phyloP scores from a whole-genome alignment of 2,888 invertebrate species.

The Anticlea derivata region DNA sequence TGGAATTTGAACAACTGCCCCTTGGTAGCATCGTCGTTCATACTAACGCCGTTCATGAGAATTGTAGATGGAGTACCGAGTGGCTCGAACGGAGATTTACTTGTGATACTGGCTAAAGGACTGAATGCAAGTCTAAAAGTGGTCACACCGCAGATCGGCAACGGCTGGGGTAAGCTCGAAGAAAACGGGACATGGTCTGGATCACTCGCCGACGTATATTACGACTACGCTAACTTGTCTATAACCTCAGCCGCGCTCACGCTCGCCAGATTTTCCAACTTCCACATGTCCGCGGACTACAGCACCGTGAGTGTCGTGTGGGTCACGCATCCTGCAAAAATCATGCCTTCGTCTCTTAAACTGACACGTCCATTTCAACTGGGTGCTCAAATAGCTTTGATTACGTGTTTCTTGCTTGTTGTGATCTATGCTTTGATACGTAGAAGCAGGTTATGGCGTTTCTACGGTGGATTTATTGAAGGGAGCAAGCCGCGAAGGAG shows the following conservation, averaged over 20 bases:
- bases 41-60: constrained; percentile 61
- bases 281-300: constrained; percentile 62
- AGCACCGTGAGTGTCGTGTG: constrained; percentile 50
- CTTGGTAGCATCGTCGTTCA: constrained; percentile 61
- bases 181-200: constrained; percentile 64
- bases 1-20: constrained; percentile 58
- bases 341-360: constrained; percentile 59
- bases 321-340: constrained; percentile 57
- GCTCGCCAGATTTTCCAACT: constrained; percentile 51
- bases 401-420: constrained; percentile 52
- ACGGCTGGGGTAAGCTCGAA: constrained; percentile 62
- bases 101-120: constrained; percentile 51
- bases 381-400: constrained; percentile 49
- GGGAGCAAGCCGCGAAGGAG: constrained; percentile 36
- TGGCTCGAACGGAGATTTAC: constrained; percentile 65
- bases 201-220: constrained; percentile 62
- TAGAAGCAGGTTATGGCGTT: constrained; percentile 43
- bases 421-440: constrained; percentile 47
- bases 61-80: constrained; percentile 48
- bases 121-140: constrained; percentile 59
- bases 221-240: constrained; percentile 66
- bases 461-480: constrained; percentile 27
- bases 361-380: constrained; percentile 59
- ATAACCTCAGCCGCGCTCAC: constrained; percentile 68
- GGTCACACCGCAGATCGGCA: constrained; percentile 56